Conservation (phyloP, 2,888 invertebrate genomes). For the Diadromus collaris region DNA sequence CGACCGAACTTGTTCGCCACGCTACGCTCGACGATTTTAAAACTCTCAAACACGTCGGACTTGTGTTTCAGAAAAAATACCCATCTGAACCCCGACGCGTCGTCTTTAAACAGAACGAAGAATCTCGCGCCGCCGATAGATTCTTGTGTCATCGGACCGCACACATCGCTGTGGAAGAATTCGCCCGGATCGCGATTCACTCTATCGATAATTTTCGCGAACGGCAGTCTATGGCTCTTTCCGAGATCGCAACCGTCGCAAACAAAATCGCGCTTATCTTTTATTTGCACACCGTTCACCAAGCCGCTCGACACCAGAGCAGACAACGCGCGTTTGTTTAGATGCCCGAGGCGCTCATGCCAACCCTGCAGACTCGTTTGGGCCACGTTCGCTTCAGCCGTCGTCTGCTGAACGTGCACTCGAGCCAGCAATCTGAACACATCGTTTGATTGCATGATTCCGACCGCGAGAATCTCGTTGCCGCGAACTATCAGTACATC, state of each 20-base stretch:
- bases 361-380: conserved; percentile 14
- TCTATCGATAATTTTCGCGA: conserved; percentile 18
- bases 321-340: conserved; percentile 30
- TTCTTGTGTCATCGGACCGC: conserved; percentile 60
- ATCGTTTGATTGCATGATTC: conserved; percentile 17
- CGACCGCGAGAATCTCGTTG: conserved; percentile 22
- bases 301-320: conserved; percentile 3
- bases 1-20: conserved; percentile 35
- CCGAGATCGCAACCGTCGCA: conserved; percentile 63
- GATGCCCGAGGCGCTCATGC: conserved; percentile 34
- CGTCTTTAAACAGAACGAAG: conserved; percentile 60
- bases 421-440: conserved; percentile 21
- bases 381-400: conserved; percentile 20
- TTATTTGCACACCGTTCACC: conserved; percentile 25
- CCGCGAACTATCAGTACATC: conserved; percentile 29
- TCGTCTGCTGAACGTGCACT: neutral
- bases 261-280: conserved; percentile 51
- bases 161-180: conserved; percentile 60
- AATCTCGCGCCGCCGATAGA: conserved; percentile 58
- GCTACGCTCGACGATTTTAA: conserved; percentile 15
- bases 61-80: conserved; percentile 60
- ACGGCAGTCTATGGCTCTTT: conserved; percentile 55
- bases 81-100: conserved; percentile 52
- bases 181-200: conserved; percentile 47
- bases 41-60: conserved; percentile 22